Conservation (phyloP, 2,113 vertebrate species). For the Phrynocephalus versicolor region DNA sequence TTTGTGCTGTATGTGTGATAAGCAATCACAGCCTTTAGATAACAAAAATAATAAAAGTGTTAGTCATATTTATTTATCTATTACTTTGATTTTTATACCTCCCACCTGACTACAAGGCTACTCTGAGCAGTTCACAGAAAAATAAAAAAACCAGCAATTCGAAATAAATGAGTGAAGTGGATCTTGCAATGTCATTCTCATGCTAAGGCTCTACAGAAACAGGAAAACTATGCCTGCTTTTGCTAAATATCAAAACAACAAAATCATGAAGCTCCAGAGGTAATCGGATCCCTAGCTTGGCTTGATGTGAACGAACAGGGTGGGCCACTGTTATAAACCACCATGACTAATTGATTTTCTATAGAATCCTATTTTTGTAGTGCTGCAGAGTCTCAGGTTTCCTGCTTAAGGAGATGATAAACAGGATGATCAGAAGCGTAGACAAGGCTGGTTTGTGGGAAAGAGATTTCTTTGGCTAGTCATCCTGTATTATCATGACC, state of each 20-base stretch:
- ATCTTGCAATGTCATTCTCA: not conserved
- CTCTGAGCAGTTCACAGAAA: too few species aligned
- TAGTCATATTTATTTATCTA: too few species aligned
- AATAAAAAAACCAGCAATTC: too few species aligned
- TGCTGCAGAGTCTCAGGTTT: not conserved
- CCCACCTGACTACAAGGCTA: too few species aligned
- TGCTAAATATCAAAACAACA: not conserved
- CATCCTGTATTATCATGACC: not conserved
- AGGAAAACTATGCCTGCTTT: not conserved
- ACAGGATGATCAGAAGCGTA: not conserved
- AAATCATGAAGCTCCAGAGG: not conserved
- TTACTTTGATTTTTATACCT: too few species aligned
- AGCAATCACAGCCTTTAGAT: not conserved
- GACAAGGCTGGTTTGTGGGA: not conserved
- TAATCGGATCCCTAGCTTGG: not conserved
- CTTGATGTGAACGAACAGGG: not conserved
- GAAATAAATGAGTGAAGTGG: too few species aligned
- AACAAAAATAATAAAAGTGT: not conserved
- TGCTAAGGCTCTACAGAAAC: not conserved
- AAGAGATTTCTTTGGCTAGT: not conserved
- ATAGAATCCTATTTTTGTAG: not conserved
- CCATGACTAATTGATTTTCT: slow-evolving; percentile 9
- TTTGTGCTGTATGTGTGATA: not conserved
- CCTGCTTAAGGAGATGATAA: not conserved
- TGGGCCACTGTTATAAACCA: slow-evolving; percentile 5